A percentile compares a stretch with the other conserved stretches of the same genome.
Evolutionary conservation across 2,797 vertebrate genomes (phyloP).

Genomic region (Arctocebus calabarensis): DNA sequence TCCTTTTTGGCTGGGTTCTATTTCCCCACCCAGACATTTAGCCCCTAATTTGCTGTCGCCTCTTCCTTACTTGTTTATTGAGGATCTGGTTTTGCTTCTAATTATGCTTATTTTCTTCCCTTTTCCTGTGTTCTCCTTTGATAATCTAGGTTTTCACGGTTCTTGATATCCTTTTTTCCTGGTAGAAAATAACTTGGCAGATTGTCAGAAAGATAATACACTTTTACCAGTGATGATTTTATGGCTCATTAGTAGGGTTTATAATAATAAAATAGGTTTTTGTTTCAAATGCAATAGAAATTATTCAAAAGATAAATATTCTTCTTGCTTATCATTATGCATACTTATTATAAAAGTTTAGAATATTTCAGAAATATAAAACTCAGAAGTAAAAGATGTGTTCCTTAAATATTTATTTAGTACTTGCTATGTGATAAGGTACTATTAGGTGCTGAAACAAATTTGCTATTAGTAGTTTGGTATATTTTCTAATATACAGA

Average conservation of each 20-base stretch:
- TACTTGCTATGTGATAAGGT: neutral
- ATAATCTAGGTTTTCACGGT: neutral
- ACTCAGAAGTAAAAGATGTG: conserved; percentile 33
- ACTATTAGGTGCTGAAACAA: neutral
- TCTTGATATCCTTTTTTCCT: neutral
- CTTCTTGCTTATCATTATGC: neutral
- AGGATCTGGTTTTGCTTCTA: neutral
- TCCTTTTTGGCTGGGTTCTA: neutral
- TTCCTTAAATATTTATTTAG: conserved; percentile 35
- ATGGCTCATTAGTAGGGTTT: neutral
- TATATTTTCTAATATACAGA: neutral
- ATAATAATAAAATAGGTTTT: conserved; percentile 25
- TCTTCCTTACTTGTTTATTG: neutral
- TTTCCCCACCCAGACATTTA: neutral
- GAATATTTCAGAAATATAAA: conserved; percentile 7
- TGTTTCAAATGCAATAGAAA: neutral
- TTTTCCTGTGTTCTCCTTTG: neutral
- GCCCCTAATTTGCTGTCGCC: neutral
- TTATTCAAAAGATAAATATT: conserved; percentile 53
- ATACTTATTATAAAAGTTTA: conserved; percentile 8
- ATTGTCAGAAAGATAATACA: neutral
- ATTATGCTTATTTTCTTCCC: neutral
- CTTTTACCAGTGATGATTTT: conserved; percentile 44
- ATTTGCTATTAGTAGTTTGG: neutral
- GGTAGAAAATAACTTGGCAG: conserved; percentile 13